A percentile compares a stretch with the other conserved stretches of the same genome.
Evolutionary conservation across 2,797 vertebrate genomes (phyloP).

Genomic region (Astyanax mexicanus): DNA sequence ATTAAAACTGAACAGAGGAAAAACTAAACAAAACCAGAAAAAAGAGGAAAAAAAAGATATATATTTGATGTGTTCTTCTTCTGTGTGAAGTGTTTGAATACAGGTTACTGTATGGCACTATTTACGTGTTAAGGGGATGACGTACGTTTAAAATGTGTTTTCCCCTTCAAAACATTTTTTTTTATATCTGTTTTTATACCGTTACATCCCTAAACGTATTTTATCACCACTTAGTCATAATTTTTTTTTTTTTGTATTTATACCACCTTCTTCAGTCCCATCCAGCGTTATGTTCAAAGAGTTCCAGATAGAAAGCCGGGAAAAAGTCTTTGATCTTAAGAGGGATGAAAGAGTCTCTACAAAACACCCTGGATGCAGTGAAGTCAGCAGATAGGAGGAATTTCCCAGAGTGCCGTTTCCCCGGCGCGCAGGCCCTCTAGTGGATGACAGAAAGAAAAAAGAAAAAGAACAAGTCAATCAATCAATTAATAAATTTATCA

Average conservation of each 20-base stretch:
- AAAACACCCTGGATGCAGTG: conserved; percentile 41
- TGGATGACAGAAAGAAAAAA: background rate
- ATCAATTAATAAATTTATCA: too few species aligned
- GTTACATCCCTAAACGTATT: background rate
- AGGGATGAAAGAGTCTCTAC: conserved; percentile 23
- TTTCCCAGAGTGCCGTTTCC: conserved; percentile 37
- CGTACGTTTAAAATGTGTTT: conserved; percentile 16
- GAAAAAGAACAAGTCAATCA: background rate
- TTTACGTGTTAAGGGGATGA: conserved; percentile 17
- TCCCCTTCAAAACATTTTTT: background rate
- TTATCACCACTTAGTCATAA: background rate
- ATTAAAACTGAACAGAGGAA: background rate
- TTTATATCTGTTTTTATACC: conserved; percentile 2
- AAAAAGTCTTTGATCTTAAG: conserved; percentile 8
- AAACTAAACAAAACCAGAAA: too few species aligned
- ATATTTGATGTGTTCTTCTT: background rate
- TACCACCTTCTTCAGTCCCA: background rate
- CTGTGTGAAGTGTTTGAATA: background rate
- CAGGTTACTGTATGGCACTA: conserved; percentile 21
- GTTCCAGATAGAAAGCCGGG: background rate
- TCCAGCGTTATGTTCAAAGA: background rate
- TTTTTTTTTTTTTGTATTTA: conserved; percentile 27
- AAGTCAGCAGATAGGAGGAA: conserved; percentile 46
- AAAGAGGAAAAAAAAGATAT: background rate
- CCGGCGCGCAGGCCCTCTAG: conserved; percentile 34